Percentiles rank a stretch among this genome's conserved stretches.
Evolutionary conservation across 2,888 invertebrate genomes (phyloP).

Genomic region (Chymomyza caudatula): DNA sequence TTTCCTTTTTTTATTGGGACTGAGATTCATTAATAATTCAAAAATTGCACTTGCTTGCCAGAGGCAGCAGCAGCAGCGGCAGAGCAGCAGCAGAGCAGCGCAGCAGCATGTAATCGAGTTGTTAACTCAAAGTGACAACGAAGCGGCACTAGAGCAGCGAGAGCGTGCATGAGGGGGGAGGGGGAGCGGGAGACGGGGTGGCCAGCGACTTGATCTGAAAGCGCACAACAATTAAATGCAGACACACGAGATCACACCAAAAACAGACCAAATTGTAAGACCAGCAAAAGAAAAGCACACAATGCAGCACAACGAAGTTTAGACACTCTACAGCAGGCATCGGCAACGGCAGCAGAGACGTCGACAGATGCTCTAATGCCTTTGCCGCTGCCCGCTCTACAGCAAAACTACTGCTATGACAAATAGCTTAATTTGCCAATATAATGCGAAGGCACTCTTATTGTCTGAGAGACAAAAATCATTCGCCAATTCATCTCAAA

Average conservation of each 20-base stretch:
- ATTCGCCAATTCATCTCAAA: too few species aligned
- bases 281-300: background rate
- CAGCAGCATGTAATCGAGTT: slow-evolving; percentile 71
- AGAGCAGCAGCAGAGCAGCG: slow-evolving; percentile 12
- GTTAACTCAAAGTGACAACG: slow-evolving; percentile 72
- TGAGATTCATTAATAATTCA: slow-evolving; percentile 73
- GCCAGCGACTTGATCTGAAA: background rate
- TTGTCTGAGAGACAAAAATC: too few species aligned
- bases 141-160: slow-evolving; percentile 10
- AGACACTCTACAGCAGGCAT: background rate
- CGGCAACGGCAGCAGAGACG: background rate
- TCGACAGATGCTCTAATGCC: too few species aligned
- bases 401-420: too few species aligned
- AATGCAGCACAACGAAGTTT: background rate
- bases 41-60: slow-evolving; percentile 68
- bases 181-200: slow-evolving; percentile 8
- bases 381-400: too few species aligned
- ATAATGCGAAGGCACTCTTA: too few species aligned
- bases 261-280: slow-evolving; percentile 17
- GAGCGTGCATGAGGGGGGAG: slow-evolving; percentile 4
- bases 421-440: too few species aligned
- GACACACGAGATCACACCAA: slow-evolving; percentile 55
- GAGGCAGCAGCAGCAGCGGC: slow-evolving; percentile 31
- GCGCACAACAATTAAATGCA: slow-evolving; percentile 63
- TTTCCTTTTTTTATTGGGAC: slow-evolving; percentile 33